Evolutionary conservation across 2,888 invertebrate species (phyloP), one percentile per base, ranked within the genome.

Genomic region (Acrobeloides nanus): DNA sequence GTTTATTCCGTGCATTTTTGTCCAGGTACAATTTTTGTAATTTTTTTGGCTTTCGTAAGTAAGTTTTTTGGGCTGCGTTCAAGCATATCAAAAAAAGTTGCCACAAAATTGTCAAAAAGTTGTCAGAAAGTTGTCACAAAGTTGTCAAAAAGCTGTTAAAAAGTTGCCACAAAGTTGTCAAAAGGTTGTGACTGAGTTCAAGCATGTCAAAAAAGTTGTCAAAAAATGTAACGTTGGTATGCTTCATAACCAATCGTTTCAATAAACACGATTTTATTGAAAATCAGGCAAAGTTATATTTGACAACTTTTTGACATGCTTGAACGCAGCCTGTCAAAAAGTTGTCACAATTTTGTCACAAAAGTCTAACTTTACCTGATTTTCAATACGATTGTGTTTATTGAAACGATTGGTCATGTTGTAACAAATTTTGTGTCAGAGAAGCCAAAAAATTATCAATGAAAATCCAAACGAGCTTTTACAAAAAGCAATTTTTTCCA

Each of bases 1-100:
- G 61, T 60, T 23, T 60, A 60, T 34, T 61, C 64, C 8, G 52
- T 45, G 2, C 49, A 64, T 41, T 64, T 46, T 29, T 57, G 47
- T 38, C 26, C 42, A 26, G 59, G 57, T 57, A 38, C 5, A 35
- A 26, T 8, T 10, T 5, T 48, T 20, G 15, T 17, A 8, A 20
- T 4, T 3, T 17, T 20, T 41, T 38, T 55, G 8, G 8, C 38
- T 42, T 17, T 6, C n/a, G n/a, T n/a, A n/a, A 18, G 18, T 32
- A 5, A 5, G 5, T 32, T 4, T 4, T 32, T 32, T n/a, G n/a
- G n/a, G n/a, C n/a, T n/a, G n/a, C n/a, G n/a, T n/a, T n/a, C n/a
- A n/a, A n/a, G n/a, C n/a, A n/a, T 46, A 40, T 42, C n/a, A 12
- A 35, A 10, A 10, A 35, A 12, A 39, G 12, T 2, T 17, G 15